Evolutionary conservation across 2,113 vertebrate species (phyloP).

Genomic region (Thunnus thynnus): DNA sequence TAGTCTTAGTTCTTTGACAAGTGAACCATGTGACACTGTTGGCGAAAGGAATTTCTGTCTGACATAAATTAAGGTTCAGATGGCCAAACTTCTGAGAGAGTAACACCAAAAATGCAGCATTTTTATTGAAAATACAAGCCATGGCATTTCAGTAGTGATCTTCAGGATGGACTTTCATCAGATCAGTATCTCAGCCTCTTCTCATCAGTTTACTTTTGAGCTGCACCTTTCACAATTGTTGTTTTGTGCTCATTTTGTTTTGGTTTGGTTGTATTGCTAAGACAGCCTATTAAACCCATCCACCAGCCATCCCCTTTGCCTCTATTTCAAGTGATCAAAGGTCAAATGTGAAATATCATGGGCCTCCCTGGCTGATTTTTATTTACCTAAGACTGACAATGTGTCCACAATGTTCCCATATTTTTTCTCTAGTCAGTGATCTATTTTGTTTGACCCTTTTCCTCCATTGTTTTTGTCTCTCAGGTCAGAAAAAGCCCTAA

Average conservation of each 20-base stretch:
- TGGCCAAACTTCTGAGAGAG: neutral
- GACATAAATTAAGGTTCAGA: constrained; percentile 10
- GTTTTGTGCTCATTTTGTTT: neutral
- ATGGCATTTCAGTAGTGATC: neutral
- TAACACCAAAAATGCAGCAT: neutral
- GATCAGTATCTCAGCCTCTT: neutral
- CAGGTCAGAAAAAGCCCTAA: no score
- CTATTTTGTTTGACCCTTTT: neutral
- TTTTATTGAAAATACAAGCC: no score
- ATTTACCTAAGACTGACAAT: neutral
- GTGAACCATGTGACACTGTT: neutral
- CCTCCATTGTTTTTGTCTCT: neutral
- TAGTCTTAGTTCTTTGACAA: neutral
- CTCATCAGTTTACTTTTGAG: neutral
- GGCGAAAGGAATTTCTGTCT: neutral
- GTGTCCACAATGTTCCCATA: neutral
- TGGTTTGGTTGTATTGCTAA: neutral
- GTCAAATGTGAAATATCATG: neutral
- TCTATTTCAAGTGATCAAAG: neutral
- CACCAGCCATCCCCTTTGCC: no score
- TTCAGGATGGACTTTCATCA: neutral
- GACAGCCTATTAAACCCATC: neutral
- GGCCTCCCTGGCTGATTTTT: neutral
- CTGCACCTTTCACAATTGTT: neutral
- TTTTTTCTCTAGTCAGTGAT: neutral